These are phyloP conservation scores for Talpa occidentalis DNA, from an alignment of 2,113 vertebrate genomes.

Conservation along the genomic window DNA sequence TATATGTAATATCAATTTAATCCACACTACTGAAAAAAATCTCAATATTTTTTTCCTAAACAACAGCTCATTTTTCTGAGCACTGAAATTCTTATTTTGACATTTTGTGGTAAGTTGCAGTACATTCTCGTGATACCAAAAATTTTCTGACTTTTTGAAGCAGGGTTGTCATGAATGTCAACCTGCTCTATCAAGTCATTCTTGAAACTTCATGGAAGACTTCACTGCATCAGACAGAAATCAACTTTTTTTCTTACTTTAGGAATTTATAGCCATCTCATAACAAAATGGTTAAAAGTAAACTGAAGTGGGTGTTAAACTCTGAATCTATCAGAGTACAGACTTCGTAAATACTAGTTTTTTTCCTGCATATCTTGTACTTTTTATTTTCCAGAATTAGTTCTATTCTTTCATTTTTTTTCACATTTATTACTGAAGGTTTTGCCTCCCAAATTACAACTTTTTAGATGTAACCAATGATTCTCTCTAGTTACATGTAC, in stretches of 20 bases:
- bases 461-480: conserved; percentile 21
- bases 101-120: background rate
- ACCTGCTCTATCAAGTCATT: background rate
- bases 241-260: conserved; percentile 14
- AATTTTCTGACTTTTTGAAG: background rate
- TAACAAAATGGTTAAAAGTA: background rate
- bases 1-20: background rate
- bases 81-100: background rate
- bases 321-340: background rate
- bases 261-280: background rate
- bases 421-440: background rate
- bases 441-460: background rate
- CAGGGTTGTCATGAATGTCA: background rate
- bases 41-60: background rate
- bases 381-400: conserved; percentile 25
- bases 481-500: background rate
- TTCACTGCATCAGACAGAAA: background rate
- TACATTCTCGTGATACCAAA: background rate
- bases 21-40: conserved; percentile 12
- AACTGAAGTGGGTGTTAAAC: background rate
- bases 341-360: background rate
- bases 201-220: background rate
- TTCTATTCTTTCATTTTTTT: background rate
- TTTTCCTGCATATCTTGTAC: background rate
- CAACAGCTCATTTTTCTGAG: background rate